Evolutionary conservation across 2,888 invertebrate species (phyloP).

Genomic region (Lymantria monacha): DNA sequence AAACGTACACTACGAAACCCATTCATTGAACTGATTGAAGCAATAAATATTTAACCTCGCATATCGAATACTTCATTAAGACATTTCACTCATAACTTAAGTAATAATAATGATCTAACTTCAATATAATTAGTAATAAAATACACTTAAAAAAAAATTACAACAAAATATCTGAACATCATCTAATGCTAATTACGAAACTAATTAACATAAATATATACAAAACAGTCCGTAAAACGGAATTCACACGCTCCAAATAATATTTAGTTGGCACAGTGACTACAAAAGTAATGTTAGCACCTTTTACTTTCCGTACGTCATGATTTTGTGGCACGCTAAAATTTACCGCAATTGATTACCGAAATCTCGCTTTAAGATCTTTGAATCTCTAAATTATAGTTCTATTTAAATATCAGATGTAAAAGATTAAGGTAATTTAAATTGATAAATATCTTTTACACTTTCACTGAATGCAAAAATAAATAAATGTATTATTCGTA

Average conservation of each 20-base stretch:
- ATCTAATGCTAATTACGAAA: conserved; percentile 25
- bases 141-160: neutral
- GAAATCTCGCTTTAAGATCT: conserved; percentile 20
- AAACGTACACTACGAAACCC: too few species aligned
- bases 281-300: conserved; percentile 40
- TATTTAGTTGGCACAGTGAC: conserved; percentile 22
- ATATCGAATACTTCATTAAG: neutral
- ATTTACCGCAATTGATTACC: conserved; percentile 25
- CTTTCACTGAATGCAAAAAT: neutral
- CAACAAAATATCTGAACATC: conserved; percentile 1
- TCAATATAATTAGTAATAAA: neutral
- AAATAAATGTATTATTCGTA: neutral
- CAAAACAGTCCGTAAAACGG: conserved; percentile 21
- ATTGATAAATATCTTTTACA: neutral
- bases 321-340: conserved; percentile 19
- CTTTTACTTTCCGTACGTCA: conserved; percentile 45
- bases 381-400: conserved; percentile 12
- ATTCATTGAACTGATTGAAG: neutral
- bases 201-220: conserved; percentile 16
- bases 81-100: neutral
- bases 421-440: conserved; percentile 1
- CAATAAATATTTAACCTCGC: neutral
- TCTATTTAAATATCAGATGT: neutral
- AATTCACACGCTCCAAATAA: conserved; percentile 66
- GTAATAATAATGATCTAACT: neutral